Percentiles rank a stretch among this genome's conserved stretches.
Evolutionary conservation across 2,797 vertebrate genomes (phyloP).

Genomic region (Urophycis tenuis): DNA sequence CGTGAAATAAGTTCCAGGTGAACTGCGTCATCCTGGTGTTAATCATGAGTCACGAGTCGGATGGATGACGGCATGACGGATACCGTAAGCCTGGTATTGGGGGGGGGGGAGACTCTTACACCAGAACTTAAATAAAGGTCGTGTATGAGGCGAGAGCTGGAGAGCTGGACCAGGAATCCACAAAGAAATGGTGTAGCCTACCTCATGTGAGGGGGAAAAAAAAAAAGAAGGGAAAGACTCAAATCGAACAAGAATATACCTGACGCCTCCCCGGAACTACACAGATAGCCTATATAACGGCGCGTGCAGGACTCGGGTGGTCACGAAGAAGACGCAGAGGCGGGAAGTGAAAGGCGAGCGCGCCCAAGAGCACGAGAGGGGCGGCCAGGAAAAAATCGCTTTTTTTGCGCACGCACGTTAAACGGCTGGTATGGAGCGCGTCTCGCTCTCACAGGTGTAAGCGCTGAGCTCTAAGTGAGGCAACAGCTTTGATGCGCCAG

Average conservation of each 20-base stretch:
- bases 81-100: too few species aligned
- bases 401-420: constrained; percentile 36
- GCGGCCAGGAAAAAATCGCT: constrained; percentile 12
- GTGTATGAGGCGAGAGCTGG: too few species aligned
- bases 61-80: too few species aligned
- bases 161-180: neutral
- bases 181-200: neutral
- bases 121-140: too few species aligned
- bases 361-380: constrained; percentile 4
- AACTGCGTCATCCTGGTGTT: neutral
- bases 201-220: neutral
- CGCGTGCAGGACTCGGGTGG: neutral
- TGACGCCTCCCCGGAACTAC: neutral
- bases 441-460: constrained; percentile 21
- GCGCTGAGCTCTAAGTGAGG: constrained; percentile 28
- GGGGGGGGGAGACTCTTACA: neutral
- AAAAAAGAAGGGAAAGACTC: neutral
- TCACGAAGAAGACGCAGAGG: neutral
- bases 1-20: neutral
- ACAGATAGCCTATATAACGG: neutral
- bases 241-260: neutral
- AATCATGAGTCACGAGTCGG: neutral
- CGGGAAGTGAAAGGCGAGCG: constrained; percentile 17
- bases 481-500: constrained; percentile 18
- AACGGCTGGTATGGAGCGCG: constrained; percentile 42